Base-by-base conservation (phyloP, 1,140 invertebrate species). In the Hirudo medicinalis region DNA sequence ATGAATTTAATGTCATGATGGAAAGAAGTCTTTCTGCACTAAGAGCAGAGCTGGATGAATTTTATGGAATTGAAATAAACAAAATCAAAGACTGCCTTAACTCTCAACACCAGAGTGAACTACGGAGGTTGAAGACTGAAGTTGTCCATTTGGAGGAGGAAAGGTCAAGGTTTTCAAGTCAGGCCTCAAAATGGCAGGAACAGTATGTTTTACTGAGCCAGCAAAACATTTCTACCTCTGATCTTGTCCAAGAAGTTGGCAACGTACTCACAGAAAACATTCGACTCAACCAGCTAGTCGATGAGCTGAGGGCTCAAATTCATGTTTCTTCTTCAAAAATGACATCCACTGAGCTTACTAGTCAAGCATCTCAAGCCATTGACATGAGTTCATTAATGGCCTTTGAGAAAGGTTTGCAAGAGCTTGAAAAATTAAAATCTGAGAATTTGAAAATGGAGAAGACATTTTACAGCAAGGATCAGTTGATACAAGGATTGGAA, bases 41-140 rank as follows among this genome's bases (percentile, higher is more conserved):
- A 11, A 49, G 72, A 43, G 69, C 72, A 19, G 69, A 73, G 57
- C 27, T 73, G 69, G 72, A 73, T 27, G 72, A 73, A 36, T 57
- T 66, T 40, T 73, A 71, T 54, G 69, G 72, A 20, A 25, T n/a
- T 0, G 66, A 73, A 66, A 73, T 73, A 0, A n/a, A 20, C 11
- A 29, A 49, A 53, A 67, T 72, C 22, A 72, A 72, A 57, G 71
- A 72, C 22, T 20, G 22, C 27, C n/a, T 67, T 22, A n/a, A 25
- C 11, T 57, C 68, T 36, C n/a, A 67, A 53, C 57, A 67, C 20
- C 27, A 17, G 17, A 53, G 22, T 19, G 43, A 67, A 32, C 25
- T 67, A 0, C 25, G 49, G 2, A 29, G 53, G 29, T 9, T 72
- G 40, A 53, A 40, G 22, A 49, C 17, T 6, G 71, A 72, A 43